These are phyloP conservation scores for Cylas formicarius DNA, from an alignment of 1,140 invertebrate species.

Conservation along the genomic window DNA sequence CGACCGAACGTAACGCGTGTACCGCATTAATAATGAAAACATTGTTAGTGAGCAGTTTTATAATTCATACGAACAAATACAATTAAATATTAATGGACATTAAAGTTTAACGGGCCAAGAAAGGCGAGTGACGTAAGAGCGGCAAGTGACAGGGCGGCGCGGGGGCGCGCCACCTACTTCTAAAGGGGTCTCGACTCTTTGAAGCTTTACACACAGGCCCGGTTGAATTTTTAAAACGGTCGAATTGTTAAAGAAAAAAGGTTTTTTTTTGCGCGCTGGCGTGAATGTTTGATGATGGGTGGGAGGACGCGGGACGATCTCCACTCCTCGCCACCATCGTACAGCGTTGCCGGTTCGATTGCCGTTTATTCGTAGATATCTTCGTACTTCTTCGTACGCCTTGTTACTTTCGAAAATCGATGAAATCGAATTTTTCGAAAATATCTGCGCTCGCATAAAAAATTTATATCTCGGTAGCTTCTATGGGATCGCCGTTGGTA, in stretches of 20 bases:
- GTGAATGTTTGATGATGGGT: constrained; percentile 11
- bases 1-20: constrained; percentile 11
- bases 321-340: too few species aligned
- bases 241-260: constrained; percentile 20
- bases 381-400: too few species aligned
- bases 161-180: constrained; percentile 11
- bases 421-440: too few species aligned
- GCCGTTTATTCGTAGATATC: too few species aligned
- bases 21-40: constrained; percentile 23
- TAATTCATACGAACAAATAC: constrained; percentile 29
- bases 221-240: constrained; percentile 21
- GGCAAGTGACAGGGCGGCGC: constrained; percentile 19
- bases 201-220: constrained; percentile 19
- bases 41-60: constrained; percentile 27
- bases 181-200: constrained; percentile 25
- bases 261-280: constrained; percentile 2
- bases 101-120: constrained; percentile 21
- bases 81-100: constrained; percentile 26
- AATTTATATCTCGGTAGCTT: too few species aligned
- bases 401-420: too few species aligned
- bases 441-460: too few species aligned
- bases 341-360: too few species aligned
- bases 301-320: too few species aligned
- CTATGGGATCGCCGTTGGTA: too few species aligned
- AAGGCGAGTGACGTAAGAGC: constrained; percentile 22